These are phyloP conservation scores for Caenorhabditis briggsae DNA, from an alignment of 1,140 invertebrate genomes.

Conservation along the genomic window DNA sequence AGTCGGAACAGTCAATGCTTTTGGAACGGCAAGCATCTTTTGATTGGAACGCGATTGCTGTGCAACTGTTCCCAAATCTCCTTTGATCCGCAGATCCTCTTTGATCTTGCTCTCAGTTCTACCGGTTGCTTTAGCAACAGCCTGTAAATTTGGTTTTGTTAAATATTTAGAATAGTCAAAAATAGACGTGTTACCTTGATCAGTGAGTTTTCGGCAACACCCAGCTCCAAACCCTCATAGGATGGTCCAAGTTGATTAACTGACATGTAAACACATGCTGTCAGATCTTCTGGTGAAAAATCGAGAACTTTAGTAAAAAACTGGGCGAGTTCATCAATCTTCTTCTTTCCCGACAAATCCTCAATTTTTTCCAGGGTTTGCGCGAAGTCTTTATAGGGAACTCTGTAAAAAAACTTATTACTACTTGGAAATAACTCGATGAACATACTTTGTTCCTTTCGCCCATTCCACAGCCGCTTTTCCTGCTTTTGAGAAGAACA, in stretches of 20 bases:
- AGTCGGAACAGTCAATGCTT: slow-evolving; percentile 80
- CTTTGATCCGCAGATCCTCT: slow-evolving; percentile 84
- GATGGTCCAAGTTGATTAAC: slow-evolving; percentile 94
- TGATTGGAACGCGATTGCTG: slow-evolving; percentile 86
- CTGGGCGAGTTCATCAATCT: slow-evolving; percentile 92
- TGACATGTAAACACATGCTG: slow-evolving; percentile 92
- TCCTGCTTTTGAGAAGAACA: slow-evolving; percentile 36
- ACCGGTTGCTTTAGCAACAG: slow-evolving; percentile 65
- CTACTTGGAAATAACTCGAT: neutral
- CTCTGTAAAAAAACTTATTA: slow-evolving; percentile 28
- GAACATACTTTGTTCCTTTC: slow-evolving; percentile 11
- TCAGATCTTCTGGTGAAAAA: slow-evolving; percentile 88
- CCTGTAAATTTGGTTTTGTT: slow-evolving; percentile 37
- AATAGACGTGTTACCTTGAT: slow-evolving; percentile 78
- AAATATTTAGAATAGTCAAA: neutral
- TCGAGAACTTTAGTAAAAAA: slow-evolving; percentile 82
- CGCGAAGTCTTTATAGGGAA: slow-evolving; percentile 54
- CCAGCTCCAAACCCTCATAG: slow-evolving; percentile 89
- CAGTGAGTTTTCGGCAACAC: slow-evolving; percentile 91
- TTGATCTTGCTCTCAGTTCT: slow-evolving; percentile 89
- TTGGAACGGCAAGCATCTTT: slow-evolving; percentile 85
- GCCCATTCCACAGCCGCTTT: slow-evolving; percentile 28
- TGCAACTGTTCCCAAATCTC: slow-evolving; percentile 83
- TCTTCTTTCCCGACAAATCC: slow-evolving; percentile 81
- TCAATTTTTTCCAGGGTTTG: slow-evolving; percentile 63